Evolutionary conservation across 2,113 vertebrate genomes (phyloP).

Genomic region (Donacobius atricapilla): DNA sequence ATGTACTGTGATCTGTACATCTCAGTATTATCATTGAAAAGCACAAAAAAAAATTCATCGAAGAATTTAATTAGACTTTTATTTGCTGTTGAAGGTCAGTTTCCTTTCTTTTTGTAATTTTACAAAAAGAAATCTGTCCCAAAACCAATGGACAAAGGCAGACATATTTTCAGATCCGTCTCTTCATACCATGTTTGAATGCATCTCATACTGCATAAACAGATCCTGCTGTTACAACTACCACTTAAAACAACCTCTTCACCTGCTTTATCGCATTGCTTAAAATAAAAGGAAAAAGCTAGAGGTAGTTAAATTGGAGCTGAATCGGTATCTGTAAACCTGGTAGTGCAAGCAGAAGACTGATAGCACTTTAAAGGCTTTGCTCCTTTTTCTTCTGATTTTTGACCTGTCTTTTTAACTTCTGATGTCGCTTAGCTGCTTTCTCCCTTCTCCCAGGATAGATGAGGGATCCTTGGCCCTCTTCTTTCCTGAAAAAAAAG

Average conservation of each 20-base stretch:
- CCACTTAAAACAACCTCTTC: background rate
- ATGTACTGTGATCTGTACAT: background rate
- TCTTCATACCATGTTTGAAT: background rate
- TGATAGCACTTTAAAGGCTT: background rate
- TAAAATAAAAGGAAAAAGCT: background rate
- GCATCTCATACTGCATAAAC: background rate
- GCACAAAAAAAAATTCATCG: background rate
- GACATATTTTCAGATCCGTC: background rate
- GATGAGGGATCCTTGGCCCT: background rate
- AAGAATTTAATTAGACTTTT: background rate
- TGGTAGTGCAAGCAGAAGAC: background rate
- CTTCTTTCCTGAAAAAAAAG: background rate
- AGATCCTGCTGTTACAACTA: background rate
- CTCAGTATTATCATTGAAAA: background rate
- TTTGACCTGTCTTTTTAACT: background rate
- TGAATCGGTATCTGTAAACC: background rate
- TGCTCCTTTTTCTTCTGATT: background rate
- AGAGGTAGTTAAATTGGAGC: background rate
- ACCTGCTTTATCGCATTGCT: background rate
- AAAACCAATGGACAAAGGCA: background rate
- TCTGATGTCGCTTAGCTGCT: background rate
- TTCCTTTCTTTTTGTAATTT: background rate
- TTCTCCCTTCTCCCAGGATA: background rate
- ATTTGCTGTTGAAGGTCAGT: background rate
- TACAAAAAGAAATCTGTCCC: background rate